Conservation (phyloP, 1,140 invertebrate genomes). For the Drosophila dunni region DNA sequence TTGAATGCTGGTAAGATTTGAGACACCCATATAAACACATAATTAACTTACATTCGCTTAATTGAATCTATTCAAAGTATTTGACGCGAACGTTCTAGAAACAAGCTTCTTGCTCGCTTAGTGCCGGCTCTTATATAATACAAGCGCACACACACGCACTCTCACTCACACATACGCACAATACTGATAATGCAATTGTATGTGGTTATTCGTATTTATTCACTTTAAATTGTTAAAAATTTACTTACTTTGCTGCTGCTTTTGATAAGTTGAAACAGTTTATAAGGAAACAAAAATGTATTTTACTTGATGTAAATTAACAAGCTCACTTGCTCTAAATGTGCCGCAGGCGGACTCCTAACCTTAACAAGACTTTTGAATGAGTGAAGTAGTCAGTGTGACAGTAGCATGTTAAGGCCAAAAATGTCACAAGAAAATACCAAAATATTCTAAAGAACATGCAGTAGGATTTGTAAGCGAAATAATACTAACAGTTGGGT, state of each 20-base stretch:
- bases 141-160: conserved; percentile 19
- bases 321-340: conserved; percentile 65
- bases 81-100: conserved; percentile 60
- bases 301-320: conserved; percentile 65
- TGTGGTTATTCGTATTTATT: not conserved
- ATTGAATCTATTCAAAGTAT: conserved; percentile 20
- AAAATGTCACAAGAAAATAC: too few relatives aligned
- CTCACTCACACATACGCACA: conserved; percentile 17
- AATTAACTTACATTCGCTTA: conserved; percentile 9
- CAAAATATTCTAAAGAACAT: too few relatives aligned
- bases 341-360: conserved; percentile 60
- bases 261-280: conserved; percentile 38
- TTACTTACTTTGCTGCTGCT: conserved; percentile 61
- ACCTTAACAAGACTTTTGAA: conserved; percentile 52
- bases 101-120: conserved; percentile 46
- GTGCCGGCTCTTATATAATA: conserved; percentile 63
- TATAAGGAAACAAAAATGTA: conserved; percentile 37
- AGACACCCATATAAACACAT: not conserved
- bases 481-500: too few relatives aligned
- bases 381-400: conserved; percentile 22
- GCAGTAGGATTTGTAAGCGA: too few relatives aligned
- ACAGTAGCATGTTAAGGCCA: not conserved
- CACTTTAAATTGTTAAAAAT: not conserved
- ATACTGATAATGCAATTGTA: conserved; percentile 24
- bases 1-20: not conserved